A percentile compares a stretch with the other conserved stretches of the same genome.
Evolutionary conservation across 2,888 invertebrate genomes (phyloP).

Genomic region (Auanema freiburgensis): DNA sequence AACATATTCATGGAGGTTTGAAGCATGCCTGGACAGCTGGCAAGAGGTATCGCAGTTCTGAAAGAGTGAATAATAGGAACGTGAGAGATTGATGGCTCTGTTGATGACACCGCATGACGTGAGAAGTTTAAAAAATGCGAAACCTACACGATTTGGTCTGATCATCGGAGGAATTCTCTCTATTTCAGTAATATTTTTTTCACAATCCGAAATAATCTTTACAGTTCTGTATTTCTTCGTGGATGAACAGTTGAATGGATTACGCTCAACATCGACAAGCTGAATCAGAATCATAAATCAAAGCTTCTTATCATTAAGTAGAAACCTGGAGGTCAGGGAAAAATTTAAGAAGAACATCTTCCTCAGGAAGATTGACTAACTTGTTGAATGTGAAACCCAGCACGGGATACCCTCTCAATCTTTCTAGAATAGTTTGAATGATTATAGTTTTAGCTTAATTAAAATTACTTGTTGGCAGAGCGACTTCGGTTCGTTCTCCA

Average conservation of each 20-base stretch:
- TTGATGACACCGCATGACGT: neutral
- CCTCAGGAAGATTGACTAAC: conserved; percentile 45
- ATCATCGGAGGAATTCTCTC: conserved; percentile 34
- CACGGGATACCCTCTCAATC: conserved; percentile 54
- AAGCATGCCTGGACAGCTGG: conserved; percentile 46
- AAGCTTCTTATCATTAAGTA: no score
- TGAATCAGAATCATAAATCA: conserved; percentile 20
- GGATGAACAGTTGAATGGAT: conserved; percentile 52
- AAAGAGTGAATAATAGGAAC: conserved; percentile 4
- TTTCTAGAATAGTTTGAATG: no score
- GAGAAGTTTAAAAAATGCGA: neutral
- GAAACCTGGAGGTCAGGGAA: conserved; percentile 54
- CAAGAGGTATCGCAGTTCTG: conserved; percentile 55
- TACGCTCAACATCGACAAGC: conserved; percentile 57
- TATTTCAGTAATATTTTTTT: conserved; percentile 45
- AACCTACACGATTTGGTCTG: conserved; percentile 37
- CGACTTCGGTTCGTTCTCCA: conserved; percentile 40
- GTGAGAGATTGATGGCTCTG: neutral
- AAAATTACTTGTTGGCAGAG: conserved; percentile 37
- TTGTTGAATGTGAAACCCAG: conserved; percentile 55
- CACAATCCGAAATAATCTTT: conserved; percentile 48
- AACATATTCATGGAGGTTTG: conserved; percentile 52
- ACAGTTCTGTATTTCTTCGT: conserved; percentile 39
- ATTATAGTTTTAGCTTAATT: neutral
- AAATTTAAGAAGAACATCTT: conserved; percentile 44